These are phyloP conservation scores for Phataginus tricuspis DNA, from an alignment of 2,797 vertebrate species.

Conservation along the genomic window DNA sequence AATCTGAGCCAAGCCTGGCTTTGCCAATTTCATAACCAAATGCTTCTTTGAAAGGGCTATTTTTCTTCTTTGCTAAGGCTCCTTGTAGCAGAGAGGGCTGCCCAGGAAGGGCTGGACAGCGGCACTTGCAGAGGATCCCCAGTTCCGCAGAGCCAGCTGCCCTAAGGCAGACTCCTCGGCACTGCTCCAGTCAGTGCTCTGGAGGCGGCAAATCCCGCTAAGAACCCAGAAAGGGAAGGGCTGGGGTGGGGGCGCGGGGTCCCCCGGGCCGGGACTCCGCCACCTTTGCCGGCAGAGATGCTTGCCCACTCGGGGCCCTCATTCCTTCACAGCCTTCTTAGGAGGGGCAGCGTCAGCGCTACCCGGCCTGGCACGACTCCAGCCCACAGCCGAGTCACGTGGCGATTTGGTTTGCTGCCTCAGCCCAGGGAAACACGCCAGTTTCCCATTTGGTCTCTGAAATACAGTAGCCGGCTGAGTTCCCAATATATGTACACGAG, in stretches of 20 bases:
- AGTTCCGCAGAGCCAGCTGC: not conserved
- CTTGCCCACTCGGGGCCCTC: not conserved
- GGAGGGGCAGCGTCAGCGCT: not conserved
- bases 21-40: not conserved
- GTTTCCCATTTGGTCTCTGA: constrained; percentile 39
- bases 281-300: not conserved
- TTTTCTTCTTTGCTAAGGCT: not conserved
- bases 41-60: not conserved
- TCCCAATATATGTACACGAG: not conserved
- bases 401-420: not conserved
- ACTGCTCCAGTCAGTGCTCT: no score
- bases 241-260: not conserved
- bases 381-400: not conserved
- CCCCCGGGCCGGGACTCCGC: not conserved
- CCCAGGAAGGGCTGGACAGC: not conserved
- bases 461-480: not conserved
- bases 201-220: not conserved
- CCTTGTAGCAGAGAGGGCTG: not conserved
- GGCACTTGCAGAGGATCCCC: not conserved
- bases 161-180: not conserved
- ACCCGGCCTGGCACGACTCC: not conserved
- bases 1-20: not conserved
- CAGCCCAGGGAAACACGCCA: not conserved
- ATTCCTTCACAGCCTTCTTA: not conserved
- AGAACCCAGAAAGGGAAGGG: not conserved